A percentile compares a stretch with the other conserved stretches of the same genome.
phyloP scores from a whole-genome alignment of 1,140 invertebrate genomes.

The Dendroctonus valens region DNA sequence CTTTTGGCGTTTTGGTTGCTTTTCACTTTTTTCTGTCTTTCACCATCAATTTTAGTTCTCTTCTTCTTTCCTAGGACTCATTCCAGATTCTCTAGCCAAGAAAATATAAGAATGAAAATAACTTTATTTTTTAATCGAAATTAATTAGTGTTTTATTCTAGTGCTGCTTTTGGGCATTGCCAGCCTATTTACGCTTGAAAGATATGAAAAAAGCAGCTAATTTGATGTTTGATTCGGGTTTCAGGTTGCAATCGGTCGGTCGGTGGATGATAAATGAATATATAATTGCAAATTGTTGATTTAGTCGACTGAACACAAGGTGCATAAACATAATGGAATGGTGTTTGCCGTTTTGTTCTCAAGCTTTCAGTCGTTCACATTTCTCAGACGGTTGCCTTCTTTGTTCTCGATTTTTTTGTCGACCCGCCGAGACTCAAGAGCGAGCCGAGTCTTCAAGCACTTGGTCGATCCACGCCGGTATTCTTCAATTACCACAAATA shows the following conservation, averaged over 20 bases:
- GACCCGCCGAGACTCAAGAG: slow-evolving; percentile 3
- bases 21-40: background rate
- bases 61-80: no score
- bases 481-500: slow-evolving; percentile 21
- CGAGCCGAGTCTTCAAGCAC: slow-evolving; percentile 3
- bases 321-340: slow-evolving; percentile 10
- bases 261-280: background rate
- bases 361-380: slow-evolving; percentile 8
- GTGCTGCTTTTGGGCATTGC: background rate
- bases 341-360: slow-evolving; percentile 11
- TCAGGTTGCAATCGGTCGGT: no score
- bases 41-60: background rate
- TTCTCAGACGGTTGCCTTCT: slow-evolving; percentile 18
- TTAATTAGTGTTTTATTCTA: background rate
- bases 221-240: background rate
- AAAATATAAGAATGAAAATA: no score
- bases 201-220: background rate
- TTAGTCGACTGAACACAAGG: slow-evolving; percentile 7
- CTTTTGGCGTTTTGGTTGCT: no score
- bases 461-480: slow-evolving; percentile 5
- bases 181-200: background rate
- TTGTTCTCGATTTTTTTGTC: slow-evolving; percentile 22
- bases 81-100: no score
- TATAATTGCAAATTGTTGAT: slow-evolving; percentile 7
- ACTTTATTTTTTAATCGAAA: background rate